A percentile compares a stretch with the other conserved stretches of the same genome.
phyloP scores from a whole-genome alignment of 2,113 vertebrate genomes.

The Neotoma lepida region DNA sequence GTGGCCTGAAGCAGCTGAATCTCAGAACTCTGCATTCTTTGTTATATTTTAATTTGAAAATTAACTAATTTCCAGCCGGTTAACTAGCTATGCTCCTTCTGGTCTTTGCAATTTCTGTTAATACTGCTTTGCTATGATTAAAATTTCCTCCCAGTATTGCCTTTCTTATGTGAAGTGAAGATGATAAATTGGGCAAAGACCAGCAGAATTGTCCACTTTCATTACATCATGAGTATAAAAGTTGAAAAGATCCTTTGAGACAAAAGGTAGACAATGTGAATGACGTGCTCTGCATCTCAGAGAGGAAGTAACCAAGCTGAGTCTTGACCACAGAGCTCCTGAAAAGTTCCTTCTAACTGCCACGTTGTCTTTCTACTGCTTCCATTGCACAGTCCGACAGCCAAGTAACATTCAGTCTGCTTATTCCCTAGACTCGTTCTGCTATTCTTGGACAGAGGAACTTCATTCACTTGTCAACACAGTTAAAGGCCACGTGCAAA shows the following conservation, averaged over 20 bases:
- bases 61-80: not conserved
- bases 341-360: not conserved
- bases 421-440: not conserved
- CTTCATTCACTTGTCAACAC: slow-evolving; percentile 15
- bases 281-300: not conserved
- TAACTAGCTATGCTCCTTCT: not conserved
- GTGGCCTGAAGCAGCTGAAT: slow-evolving; percentile 16
- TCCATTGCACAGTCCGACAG: slow-evolving; percentile 31
- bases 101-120: not conserved
- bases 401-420: not conserved
- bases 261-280: not conserved
- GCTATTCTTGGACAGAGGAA: slow-evolving; percentile 38
- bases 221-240: not conserved
- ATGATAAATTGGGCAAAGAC: not conserved
- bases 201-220: slow-evolving; percentile 2
- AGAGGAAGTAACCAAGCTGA: not conserved
- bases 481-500: not conserved
- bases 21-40: not conserved
- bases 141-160: not conserved
- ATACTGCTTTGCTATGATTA: not conserved
- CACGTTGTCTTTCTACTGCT: not conserved
- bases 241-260: slow-evolving; percentile 5
- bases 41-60: not conserved
- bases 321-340: not conserved
- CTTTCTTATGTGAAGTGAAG: slow-evolving; percentile 31